Evolutionary conservation across 2,113 vertebrate species (phyloP), one percentile per base, ranked within the genome.

Genomic region (Condylura cristata): DNA sequence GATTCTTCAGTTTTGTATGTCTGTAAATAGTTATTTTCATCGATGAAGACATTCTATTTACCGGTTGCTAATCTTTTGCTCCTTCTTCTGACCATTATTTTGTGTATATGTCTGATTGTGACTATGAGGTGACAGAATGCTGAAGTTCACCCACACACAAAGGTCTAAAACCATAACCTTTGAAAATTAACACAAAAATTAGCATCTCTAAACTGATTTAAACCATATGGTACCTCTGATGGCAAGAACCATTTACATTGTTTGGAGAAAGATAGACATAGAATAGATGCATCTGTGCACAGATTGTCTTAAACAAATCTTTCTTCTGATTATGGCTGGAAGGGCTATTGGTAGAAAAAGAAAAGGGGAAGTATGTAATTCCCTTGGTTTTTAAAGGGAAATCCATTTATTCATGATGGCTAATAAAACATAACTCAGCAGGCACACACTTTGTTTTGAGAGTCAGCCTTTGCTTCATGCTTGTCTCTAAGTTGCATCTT

Each of bases 391-490:
- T 66, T 53, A 79, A 90, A 20, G 20, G n/a, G 10, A 79, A 75
- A n/a, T 11, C 91, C 61, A 68, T 86, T 86, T 91, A 74, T 84
- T 26, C 41, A 66, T 93, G 53, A 28, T 95, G n/a, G 18, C 34
- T 84, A 61, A 89, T 89, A 56, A 86, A 96, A 66, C 78, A 58
- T 75, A 28, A 86, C 53, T 86, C 71, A 79, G 34, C 44, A 48
- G 26, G 74, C 46, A 1, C 20, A 22, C 3, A 13, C 13, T 86
- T 51, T 74, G n/a, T 71, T 68, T 92, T 44, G 32, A 89, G 30
- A 74, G 70, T 83, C 34, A 91, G 44, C 65, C 10, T n/a, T 83
- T 93, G 9, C 34, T 84, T 91, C 6, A 22, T 37, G 34, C 13
- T 76, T 91, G 87, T 78, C 63, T 80, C 70, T 72, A 79, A 80